A percentile compares a stretch with the other conserved stretches of the same genome.
These are phyloP conservation scores for Hermodice carunculata DNA, from an alignment of 2,888 invertebrate genomes.

Conservation along the genomic window DNA sequence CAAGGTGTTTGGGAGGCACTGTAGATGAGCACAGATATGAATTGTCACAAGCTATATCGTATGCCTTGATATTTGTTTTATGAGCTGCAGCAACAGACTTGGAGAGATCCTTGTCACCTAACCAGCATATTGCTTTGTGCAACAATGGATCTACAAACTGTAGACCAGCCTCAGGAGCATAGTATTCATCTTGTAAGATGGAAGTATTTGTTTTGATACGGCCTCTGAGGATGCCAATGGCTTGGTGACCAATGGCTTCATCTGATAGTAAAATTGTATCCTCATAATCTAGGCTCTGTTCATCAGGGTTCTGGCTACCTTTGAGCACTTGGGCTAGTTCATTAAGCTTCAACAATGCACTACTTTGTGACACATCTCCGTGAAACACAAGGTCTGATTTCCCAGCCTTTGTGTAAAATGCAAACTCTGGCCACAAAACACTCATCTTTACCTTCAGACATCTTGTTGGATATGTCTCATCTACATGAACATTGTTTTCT, in stretches of 20 bases:
- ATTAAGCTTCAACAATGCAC: not conserved
- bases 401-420: not conserved
- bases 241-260: conserved; percentile 3
- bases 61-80: not conserved
- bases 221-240: not conserved
- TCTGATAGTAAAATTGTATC: not conserved
- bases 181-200: too few species aligned
- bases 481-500: not conserved
- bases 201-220: too few species aligned
- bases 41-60: conserved; percentile 4
- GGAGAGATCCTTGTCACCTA: not conserved
- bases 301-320: too few species aligned
- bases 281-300: too few species aligned
- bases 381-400: conserved; percentile 2
- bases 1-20: conserved; percentile 5
- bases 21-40: not conserved
- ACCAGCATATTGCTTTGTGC: conserved; percentile 3
- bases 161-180: not conserved
- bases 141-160: conserved; percentile 6
- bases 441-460: not conserved
- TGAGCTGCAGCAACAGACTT: not conserved
- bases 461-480: not conserved
- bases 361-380: not conserved
- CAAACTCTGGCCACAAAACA: not conserved
- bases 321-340: too few species aligned